Evolutionary conservation across 1,140 invertebrate genomes (phyloP).

Genomic region (Nixonia krombeini): DNA sequence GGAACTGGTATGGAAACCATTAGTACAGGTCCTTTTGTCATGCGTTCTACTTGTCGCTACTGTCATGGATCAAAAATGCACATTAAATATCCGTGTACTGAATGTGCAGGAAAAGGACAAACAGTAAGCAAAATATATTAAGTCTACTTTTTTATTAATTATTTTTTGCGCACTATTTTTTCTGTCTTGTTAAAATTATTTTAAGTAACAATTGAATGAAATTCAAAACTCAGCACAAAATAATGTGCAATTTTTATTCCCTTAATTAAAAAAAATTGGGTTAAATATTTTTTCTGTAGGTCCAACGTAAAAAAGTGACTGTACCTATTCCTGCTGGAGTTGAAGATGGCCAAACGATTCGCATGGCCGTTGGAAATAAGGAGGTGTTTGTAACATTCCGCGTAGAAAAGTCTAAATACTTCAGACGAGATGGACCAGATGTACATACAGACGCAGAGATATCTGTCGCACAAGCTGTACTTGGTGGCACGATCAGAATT

Average conservation of each 20-base stretch:
- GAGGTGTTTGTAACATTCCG: slow-evolving; percentile 95
- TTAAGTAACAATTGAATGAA: too few relatives aligned
- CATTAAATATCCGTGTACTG: slow-evolving; percentile 92
- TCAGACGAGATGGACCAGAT: slow-evolving; percentile 93
- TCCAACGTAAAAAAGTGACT: slow-evolving; percentile 90
- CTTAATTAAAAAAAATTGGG: too few relatives aligned
- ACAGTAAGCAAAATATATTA: slow-evolving; percentile 72
- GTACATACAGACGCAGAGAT: slow-evolving; percentile 92
- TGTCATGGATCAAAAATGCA: slow-evolving; percentile 91
- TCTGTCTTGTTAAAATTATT: too few relatives aligned
- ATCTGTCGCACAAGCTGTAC: slow-evolving; percentile 90
- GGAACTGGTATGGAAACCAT: slow-evolving; percentile 98
- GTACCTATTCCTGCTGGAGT: slow-evolving; percentile 98
- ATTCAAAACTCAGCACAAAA: too few relatives aligned
- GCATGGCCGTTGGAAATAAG: slow-evolving; percentile 89
- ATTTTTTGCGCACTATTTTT: too few relatives aligned
- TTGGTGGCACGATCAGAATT: slow-evolving; percentile 93
- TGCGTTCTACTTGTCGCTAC: slow-evolving; percentile 94
- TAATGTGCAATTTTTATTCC: too few relatives aligned
- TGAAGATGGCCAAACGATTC: slow-evolving; percentile 95
- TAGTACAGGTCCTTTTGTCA: slow-evolving; percentile 94
- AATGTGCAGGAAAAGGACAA: slow-evolving; percentile 95
- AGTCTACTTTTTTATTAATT: too few relatives aligned
- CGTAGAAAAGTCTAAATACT: slow-evolving; percentile 92
- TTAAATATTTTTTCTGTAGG: too few relatives aligned